Conservation (phyloP, 2,113 vertebrate genomes). For the Parus major region DNA sequence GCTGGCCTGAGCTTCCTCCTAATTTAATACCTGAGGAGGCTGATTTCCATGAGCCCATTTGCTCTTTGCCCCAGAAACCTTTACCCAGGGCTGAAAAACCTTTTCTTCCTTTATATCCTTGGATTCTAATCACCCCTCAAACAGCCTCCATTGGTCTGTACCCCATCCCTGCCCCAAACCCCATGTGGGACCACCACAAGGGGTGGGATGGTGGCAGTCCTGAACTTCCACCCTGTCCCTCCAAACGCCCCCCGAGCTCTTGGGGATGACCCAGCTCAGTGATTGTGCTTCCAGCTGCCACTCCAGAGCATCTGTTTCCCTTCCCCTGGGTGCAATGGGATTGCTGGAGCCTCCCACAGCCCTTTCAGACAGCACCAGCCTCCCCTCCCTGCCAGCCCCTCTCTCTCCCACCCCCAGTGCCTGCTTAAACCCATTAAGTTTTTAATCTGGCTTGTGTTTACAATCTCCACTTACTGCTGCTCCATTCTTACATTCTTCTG, state of each 20-base stretch:
- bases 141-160: background rate
- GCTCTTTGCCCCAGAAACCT: background rate
- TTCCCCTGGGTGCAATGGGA: background rate
- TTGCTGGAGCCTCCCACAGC: background rate
- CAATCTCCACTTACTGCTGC: background rate
- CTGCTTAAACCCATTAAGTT: background rate
- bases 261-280: background rate
- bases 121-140: background rate
- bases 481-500: background rate
- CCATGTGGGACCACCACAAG: background rate
- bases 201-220: background rate
- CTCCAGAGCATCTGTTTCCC: background rate
- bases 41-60: background rate
- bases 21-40: background rate
- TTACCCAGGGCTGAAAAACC: background rate
- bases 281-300: background rate
- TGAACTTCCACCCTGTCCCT: background rate
- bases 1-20: background rate
- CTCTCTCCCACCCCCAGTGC: background rate
- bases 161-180: background rate
- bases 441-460: background rate
- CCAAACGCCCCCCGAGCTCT: background rate
- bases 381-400: background rate
- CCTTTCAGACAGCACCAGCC: background rate
- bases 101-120: background rate